Conservation (phyloP, 2,113 vertebrate genomes). For the Protomyctophum bolini region DNA sequence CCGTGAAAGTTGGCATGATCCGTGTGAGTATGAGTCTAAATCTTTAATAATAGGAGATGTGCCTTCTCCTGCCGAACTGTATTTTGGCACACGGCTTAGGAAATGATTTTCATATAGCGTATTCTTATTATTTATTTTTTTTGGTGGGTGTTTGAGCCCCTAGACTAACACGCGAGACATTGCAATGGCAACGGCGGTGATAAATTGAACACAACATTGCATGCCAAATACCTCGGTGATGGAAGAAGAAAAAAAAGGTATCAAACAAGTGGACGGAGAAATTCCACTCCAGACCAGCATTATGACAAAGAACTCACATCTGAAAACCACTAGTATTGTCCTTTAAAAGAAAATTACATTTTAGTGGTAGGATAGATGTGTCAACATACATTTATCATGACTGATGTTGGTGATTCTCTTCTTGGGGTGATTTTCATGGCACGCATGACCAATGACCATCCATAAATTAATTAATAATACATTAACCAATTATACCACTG, state of each 20-base stretch:
- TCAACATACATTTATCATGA: constrained; percentile 63
- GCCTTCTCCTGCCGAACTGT: no score
- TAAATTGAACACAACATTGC: not conserved
- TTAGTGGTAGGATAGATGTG: constrained; percentile 66
- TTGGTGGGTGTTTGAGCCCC: no score
- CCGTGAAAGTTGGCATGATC: no score
- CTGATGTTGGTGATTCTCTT: constrained; percentile 49
- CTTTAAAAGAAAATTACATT: constrained; percentile 61
- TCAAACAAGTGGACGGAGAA: not conserved
- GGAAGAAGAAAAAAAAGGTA: constrained; percentile 38
- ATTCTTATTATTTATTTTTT: no score
- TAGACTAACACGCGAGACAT: no score
- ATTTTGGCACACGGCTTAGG: no score
- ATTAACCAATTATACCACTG: constrained; percentile 62
- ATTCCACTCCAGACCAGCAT: constrained; percentile 8
- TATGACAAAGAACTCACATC: constrained; percentile 52
- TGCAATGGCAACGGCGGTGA: not conserved
- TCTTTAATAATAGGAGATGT: no score
- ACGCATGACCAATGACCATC: constrained; percentile 74
- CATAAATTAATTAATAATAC: constrained; percentile 53
- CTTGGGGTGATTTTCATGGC: constrained; percentile 52
- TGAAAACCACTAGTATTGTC: constrained; percentile 49
- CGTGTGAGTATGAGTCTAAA: no score
- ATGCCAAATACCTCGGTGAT: constrained; percentile 26
- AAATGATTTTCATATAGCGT: no score